Base-by-base conservation (phyloP, 2,888 invertebrate species). In the Lasioglossum figueresi region DNA sequence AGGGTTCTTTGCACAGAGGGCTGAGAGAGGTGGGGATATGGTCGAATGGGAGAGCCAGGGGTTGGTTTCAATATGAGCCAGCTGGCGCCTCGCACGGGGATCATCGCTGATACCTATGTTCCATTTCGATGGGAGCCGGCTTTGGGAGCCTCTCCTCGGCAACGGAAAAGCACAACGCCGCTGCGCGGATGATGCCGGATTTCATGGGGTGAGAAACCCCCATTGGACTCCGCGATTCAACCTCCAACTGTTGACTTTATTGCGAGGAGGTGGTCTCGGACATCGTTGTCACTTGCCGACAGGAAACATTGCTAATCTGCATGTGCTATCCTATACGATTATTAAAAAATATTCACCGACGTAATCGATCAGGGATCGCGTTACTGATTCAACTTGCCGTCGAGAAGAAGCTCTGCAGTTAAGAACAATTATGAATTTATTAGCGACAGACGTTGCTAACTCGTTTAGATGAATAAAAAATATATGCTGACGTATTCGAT, bases 81-180 rank as follows among this genome's bases (percentile, higher is more conserved):
- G 93, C 93, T 93, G 93, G 91, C 92, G 92, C 93, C 92, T 94
- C 93, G 88, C 94, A 94, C 93, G 93, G 85, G 91, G 93, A 94
- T 94, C 92, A 92, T 93, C 90, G 86, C 78, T 91, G 90, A 91
- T 91, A 91, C 90, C 90, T 91, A 88, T 91, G 91, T 89, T 91
- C 89, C 90, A 91, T 90, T 88, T 91, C 89, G 89, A 88, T 88
- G 91, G 80, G 82, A 90, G 84, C 88, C 88, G 82, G 86, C 85
- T 90, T 91, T 91, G 84, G 86, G 16, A 84, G 86, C 23, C 79
- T 91, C 86, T 80, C 59, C 59, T 74, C 79, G 40, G 31, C 66
- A 27, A n/a, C 23, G 23, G 76, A 71, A 80, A 52, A 74, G 80
- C 81, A 77, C 79, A 82, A 86, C 84, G 74, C 45, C 76, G 66